A percentile compares a stretch with the other conserved stretches of the same genome.
Conservation (phyloP, 2,797 vertebrate genomes). For the Pseudomugil gertrudae region DNA sequence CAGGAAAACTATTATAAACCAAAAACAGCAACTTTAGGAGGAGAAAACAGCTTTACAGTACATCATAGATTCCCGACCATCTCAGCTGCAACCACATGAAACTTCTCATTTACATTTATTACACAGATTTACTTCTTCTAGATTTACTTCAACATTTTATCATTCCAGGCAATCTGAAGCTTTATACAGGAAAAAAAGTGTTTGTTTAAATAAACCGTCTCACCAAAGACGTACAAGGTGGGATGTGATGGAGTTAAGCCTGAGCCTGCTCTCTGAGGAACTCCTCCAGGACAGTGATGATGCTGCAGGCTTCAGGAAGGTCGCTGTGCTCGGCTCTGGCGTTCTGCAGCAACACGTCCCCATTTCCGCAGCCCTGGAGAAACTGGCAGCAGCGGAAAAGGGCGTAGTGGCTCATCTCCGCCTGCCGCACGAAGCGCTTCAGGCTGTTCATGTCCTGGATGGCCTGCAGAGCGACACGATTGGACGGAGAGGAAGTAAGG, state of each 20-base stretch:
- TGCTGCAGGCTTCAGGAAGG: constrained; percentile 91
- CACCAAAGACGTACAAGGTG: background rate
- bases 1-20: background rate
- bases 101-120: constrained; percentile 13
- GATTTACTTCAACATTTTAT: background rate
- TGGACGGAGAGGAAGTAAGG: constrained; percentile 1
- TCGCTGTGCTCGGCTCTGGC: constrained; percentile 92
- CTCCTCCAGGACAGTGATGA: constrained; percentile 93
- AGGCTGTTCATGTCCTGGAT: constrained; percentile 99
- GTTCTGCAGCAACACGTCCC: constrained; percentile 92
- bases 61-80: constrained; percentile 7
- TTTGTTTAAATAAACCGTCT: constrained; percentile 7
- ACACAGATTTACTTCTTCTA: background rate
- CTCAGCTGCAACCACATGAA: background rate
- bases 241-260: constrained; percentile 41
- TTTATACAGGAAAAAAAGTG: constrained; percentile 24
- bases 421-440: constrained; percentile 95
- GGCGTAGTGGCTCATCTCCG: constrained; percentile 97
- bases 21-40: background rate
- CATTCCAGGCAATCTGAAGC: constrained; percentile 9
- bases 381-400: constrained; percentile 95
- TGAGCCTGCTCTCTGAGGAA: constrained; percentile 87
- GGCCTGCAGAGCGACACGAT: constrained; percentile 79
- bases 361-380: constrained; percentile 95
- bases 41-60: constrained; percentile 29